Evolutionary conservation across 2,113 vertebrate genomes (phyloP), one percentile per base, ranked within the genome.

Genomic region (Paradoxurus hermaphroditus): DNA sequence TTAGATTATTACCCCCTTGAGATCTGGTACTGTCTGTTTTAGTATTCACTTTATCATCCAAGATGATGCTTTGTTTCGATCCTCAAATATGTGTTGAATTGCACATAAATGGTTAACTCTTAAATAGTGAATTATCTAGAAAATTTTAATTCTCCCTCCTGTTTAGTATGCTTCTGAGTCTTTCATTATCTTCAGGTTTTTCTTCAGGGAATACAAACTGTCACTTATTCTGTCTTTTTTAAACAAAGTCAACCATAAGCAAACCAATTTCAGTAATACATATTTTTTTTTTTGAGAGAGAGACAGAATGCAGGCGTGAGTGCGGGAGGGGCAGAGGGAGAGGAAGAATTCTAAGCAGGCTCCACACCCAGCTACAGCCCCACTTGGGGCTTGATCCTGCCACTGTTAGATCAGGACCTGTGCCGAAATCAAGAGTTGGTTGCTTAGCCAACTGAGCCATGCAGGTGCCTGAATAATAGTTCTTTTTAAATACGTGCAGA

Each of bases 121-220:
- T 88, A 36, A 89, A 23, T 77, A 83, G 87, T 86, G 36, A 86
- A 93, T 89, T 93, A 68, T 62, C 13, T 86, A 72, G 84, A 86
- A 93, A 70, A 44, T 83, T 62, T 63, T 72, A 41, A 53, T 97
- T 85, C 25, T 85, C 88, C 9, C 31, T 85, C 11, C 18, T 86
- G 13, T 83, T 27, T 13, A 84, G 29, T 25, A 29, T 68, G 53
- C 19, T 63, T 92, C 27, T 73, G 51, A 87, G 39, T 75, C 81
- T 91, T 72, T 95, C 29, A 53, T 95, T 87, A n/a, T 75, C 70
- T 91, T 96, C 39, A 49, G 16, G 19, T 67, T 92, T 92, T 91
- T 96, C 53, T 88, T 82, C 31, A 68, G 11, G 23, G 44, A 88
- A n/a, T 81, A 29, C 8, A 70, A 39, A 81, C 36, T 88, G 72